A percentile compares a stretch with the other conserved stretches of the same genome.
Evolutionary conservation across 2,113 vertebrate genomes (phyloP).

Genomic region (Crypturellus undulatus): DNA sequence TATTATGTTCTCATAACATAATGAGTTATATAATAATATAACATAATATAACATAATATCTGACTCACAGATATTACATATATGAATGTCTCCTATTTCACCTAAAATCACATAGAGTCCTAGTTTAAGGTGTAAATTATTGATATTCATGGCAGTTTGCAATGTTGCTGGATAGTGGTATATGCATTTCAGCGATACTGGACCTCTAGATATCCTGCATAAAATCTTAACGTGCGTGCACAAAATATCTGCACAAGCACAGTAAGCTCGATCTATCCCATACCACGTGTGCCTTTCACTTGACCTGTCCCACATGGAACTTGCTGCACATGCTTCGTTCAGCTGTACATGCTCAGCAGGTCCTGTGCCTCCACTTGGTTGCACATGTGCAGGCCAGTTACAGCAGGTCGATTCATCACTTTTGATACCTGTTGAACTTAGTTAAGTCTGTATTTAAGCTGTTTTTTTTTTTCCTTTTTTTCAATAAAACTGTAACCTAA

Average conservation of each 20-base stretch:
- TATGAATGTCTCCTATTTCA: background rate
- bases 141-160: background rate
- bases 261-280: fast-evolving
- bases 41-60: too few species aligned
- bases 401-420: background rate
- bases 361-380: background rate
- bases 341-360: background rate
- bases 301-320: fast-evolving
- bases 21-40: too few species aligned
- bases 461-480: background rate
- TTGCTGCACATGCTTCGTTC: background rate
- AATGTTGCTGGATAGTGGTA: background rate
- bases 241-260: background rate
- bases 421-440: background rate
- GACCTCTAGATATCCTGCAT: background rate
- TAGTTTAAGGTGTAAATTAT: background rate
- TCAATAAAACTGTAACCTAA: background rate
- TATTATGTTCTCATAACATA: background rate
- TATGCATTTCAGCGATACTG: background rate
- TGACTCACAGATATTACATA: fast-evolving
- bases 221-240: background rate
- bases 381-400: background rate
- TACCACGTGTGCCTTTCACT: fast-evolving
- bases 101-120: background rate
- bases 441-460: background rate